These are phyloP conservation scores for Latrodectus hesperus DNA, from an alignment of 2,888 invertebrate species.

Conservation along the genomic window DNA sequence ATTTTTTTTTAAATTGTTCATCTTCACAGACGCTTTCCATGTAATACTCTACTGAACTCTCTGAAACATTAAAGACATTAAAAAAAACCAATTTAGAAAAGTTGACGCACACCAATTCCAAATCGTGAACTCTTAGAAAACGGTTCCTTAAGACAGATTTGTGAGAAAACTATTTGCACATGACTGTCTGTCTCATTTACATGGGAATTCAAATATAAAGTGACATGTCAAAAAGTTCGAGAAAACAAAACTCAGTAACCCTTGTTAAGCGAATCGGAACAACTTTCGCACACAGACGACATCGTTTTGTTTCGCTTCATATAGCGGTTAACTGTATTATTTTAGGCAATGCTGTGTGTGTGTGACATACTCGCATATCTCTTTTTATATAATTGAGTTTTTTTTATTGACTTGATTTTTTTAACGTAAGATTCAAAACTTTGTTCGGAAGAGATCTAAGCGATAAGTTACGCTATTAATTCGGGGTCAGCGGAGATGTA, in stretches of 20 bases:
- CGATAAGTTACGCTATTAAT: too few species aligned
- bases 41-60: too few species aligned
- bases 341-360: background rate
- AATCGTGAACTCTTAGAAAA: background rate
- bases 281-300: constrained; percentile 38
- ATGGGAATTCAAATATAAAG: background rate
- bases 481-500: too few species aligned
- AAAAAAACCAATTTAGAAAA: background rate
- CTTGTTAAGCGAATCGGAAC: background rate
- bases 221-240: background rate
- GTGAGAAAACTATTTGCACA: background rate
- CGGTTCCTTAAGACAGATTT: background rate
- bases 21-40: too few species aligned
- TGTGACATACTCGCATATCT: background rate
- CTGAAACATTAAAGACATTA: too few species aligned
- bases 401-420: background rate
- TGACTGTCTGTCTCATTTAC: background rate
- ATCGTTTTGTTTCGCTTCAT: constrained; percentile 13
- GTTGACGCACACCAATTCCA: background rate
- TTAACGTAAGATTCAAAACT: background rate
- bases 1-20: too few species aligned
- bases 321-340: constrained; percentile 25
- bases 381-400: background rate
- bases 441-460: too few species aligned
- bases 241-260: background rate